A percentile compares a stretch with the other conserved stretches of the same genome.
These are phyloP conservation scores for Onychomys arenicola DNA, from an alignment of 2,797 vertebrate genomes.

Conservation along the genomic window DNA sequence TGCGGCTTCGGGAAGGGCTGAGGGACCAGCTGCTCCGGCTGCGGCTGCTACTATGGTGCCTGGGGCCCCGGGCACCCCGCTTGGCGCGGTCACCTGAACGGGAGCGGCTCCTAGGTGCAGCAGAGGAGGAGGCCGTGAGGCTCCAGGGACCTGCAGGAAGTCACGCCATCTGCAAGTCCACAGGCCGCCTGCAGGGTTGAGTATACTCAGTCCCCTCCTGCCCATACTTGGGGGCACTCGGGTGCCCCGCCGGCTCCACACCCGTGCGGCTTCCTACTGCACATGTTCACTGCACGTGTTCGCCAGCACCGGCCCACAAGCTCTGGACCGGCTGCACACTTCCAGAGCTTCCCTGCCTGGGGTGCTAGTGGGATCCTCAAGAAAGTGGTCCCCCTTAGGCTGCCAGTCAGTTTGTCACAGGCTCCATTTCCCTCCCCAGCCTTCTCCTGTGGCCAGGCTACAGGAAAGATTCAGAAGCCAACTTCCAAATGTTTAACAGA, in stretches of 20 bases:
- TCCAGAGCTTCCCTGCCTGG: background rate
- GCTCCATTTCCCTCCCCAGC: fast-evolving
- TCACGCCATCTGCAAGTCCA: background rate
- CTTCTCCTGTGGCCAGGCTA: background rate
- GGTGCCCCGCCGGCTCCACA: background rate
- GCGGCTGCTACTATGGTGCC: slow-evolving; percentile 90
- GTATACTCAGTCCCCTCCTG: background rate
- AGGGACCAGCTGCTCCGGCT: slow-evolving; percentile 89
- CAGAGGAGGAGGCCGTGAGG: background rate
- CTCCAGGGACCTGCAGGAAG: background rate
- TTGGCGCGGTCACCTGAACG: slow-evolving; percentile 90
- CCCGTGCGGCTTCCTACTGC: background rate
- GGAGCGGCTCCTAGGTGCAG: slow-evolving; percentile 90
- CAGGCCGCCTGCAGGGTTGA: background rate
- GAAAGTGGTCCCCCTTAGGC: background rate
- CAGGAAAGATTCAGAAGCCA: background rate
- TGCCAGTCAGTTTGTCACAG: background rate
- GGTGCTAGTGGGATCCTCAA: background rate
- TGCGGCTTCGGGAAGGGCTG: slow-evolving; percentile 88
- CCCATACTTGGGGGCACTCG: background rate
- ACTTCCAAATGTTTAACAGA: background rate
- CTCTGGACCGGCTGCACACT: no score
- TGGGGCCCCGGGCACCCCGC: slow-evolving; percentile 88
- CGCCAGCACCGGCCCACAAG: background rate
- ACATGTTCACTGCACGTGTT: no score